Conservation (phyloP, 37 sponge, comb jelly and placozoan species). For the Tethya wilhelma region DNA sequence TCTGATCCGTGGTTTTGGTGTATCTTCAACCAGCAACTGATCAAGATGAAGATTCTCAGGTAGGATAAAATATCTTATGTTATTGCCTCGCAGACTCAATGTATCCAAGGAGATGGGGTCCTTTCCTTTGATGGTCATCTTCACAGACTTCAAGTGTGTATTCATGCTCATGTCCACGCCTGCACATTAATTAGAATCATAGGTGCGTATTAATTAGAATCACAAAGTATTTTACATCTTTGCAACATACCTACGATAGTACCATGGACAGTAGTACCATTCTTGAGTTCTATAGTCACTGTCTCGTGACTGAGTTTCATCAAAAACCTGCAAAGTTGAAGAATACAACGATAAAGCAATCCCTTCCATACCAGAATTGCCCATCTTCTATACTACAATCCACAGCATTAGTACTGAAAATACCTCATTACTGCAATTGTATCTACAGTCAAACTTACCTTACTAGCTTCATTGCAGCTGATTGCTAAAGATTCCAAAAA, state of each 20-base stretch:
- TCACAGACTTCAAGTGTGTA: conserved; percentile 97
- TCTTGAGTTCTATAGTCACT: conserved; percentile 97
- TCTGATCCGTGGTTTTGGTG: conserved; percentile 75
- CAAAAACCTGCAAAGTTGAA: conserved; percentile 79
- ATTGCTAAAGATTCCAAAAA: conserved; percentile 52
- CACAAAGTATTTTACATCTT: background rate
- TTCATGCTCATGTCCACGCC: conserved; percentile 99
- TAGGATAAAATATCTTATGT: conserved; percentile 93
- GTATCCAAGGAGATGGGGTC: conserved; percentile 93
- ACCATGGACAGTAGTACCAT: conserved; percentile 97
- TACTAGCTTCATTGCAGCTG: conserved; percentile 70
- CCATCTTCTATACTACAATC: too few relatives aligned
- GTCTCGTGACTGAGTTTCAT: conserved; percentile 99
- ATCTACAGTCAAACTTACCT: conserved; percentile 54
- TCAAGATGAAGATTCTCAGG: conserved; percentile 97
- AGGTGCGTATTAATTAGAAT: conserved; percentile 28
- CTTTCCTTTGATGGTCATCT: conserved; percentile 94
- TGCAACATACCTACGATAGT: conserved; percentile 83
- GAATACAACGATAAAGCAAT: too few relatives aligned
- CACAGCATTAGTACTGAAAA: too few relatives aligned
- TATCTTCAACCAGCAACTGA: conserved; percentile 93
- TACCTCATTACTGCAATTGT: too few relatives aligned
- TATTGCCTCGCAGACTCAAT: conserved; percentile 95
- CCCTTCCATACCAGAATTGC: too few relatives aligned
- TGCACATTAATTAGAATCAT: conserved; percentile 1